Evolutionary conservation across 2,797 vertebrate species (phyloP), one percentile per base, ranked within the genome.

Genomic region (Arrhamphus sclerolepis): DNA sequence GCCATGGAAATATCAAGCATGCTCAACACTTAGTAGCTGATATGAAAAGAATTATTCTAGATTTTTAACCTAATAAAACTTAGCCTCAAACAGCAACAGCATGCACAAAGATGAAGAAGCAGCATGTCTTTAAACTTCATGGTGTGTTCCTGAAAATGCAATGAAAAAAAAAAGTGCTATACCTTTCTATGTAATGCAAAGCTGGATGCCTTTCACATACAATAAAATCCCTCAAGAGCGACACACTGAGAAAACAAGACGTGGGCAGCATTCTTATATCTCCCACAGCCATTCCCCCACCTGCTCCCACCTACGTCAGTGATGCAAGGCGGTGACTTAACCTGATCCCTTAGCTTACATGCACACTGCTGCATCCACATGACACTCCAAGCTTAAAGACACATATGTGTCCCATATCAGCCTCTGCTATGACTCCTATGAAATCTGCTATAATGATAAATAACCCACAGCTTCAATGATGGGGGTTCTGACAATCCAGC

Each of bases 191-290:
- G 38, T 62, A 62, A 77, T 51, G 58, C 29, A 42, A 21, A 28
- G 16, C 10, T 16, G 6, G 40, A 28, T 3, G 10, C 66, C 26
- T 59, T 11, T 62, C 54, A 66, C 24, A 22, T 17, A 7, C 1
- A 5, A 56, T 66, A 53, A 54, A 60, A 80, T 90, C 80, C 81
- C 43, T 60, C 50, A 63, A 24, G 62, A 60, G 46, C 70, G 75
- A 78, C 61, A 75, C 56, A 49, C 51, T 78, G 70, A 77, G 64
- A 74, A 70, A 84, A 75, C 56, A 49, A 77, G 66, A 85, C 75
- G 68, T 58, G 62, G 53, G 70, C 60, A 68, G 59, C 43, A 46
- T 65, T 69, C 81, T 90, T 90, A 87, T 91, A 91, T 75, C 31
- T 58, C 46, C 60, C 28, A 1, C 67, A 80, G 62, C 76, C 79